phyloP scores from a whole-genome alignment of 1,140 invertebrate genomes.

The Platyura marginata region DNA sequence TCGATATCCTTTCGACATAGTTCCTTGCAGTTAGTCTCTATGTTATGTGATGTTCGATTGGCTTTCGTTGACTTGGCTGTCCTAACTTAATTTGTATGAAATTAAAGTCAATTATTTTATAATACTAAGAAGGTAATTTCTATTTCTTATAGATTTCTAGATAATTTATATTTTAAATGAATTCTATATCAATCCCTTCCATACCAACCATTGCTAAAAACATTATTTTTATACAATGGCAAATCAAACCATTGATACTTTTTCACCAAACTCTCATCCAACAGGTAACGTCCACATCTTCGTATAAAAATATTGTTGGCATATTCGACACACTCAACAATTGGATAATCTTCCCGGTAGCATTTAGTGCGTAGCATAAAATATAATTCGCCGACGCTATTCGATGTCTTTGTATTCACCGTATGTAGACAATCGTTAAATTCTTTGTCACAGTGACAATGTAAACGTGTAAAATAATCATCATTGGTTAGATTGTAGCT shows the following conservation, averaged over 20 bases:
- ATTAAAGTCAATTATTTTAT: too few species aligned
- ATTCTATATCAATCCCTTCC: neutral
- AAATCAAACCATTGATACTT: slow-evolving; percentile 39
- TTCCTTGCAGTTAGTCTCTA: too few species aligned
- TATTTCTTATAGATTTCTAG: too few species aligned
- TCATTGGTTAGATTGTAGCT: slow-evolving; percentile 42
- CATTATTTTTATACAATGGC: slow-evolving; percentile 28
- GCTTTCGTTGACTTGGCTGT: too few species aligned
- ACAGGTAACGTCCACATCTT: slow-evolving; percentile 31
- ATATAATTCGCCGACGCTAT: slow-evolving; percentile 41
- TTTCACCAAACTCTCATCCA: slow-evolving; percentile 26
- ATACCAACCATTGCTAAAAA: neutral
- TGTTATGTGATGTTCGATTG: too few species aligned
- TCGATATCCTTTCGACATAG: too few species aligned
- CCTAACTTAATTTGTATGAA: too few species aligned
- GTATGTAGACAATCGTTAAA: slow-evolving; percentile 44
- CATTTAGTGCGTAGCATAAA: slow-evolving; percentile 48
- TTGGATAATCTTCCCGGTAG: slow-evolving; percentile 44
- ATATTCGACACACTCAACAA: slow-evolving; percentile 32
- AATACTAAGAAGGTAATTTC: too few species aligned
- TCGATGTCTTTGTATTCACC: slow-evolving; percentile 26
- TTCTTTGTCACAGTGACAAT: slow-evolving; percentile 45
- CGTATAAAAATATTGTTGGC: slow-evolving; percentile 14
- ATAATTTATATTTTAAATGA: too few species aligned
- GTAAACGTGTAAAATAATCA: slow-evolving; percentile 36